These are phyloP conservation scores for Cinclus mexicanus DNA, from an alignment of 2,113 vertebrate species.

Conservation along the genomic window DNA sequence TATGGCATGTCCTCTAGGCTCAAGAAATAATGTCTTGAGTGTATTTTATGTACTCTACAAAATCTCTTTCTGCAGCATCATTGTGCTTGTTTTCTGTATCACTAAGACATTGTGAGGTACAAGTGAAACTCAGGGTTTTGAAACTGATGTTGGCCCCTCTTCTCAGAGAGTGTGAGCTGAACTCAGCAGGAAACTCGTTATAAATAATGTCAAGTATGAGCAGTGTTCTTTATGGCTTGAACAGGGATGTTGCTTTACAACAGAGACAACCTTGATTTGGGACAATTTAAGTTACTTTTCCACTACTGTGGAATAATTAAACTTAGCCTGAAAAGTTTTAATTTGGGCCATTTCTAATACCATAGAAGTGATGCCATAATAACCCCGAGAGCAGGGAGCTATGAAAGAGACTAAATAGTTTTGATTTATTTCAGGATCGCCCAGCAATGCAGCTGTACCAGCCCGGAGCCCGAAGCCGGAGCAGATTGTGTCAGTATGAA, in stretches of 20 bases:
- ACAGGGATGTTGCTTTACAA: not conserved
- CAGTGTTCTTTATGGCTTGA: not conserved
- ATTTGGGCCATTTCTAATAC: not conserved
- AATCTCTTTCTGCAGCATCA: not conserved
- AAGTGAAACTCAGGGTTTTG: not conserved
- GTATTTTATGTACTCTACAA: not conserved
- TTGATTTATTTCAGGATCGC: constrained; percentile 84
- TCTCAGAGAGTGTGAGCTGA: not conserved
- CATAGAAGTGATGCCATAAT: not conserved
- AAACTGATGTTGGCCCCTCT: not conserved
- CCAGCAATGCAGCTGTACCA: constrained; percentile 98
- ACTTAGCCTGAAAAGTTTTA: not conserved
- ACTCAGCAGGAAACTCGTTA: not conserved
- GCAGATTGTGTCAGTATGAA: constrained; percentile 70
- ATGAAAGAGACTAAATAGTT: constrained; percentile 9
- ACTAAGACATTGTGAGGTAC: not conserved
- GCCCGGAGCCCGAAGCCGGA: constrained; percentile 90
- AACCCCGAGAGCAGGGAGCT: not conserved
- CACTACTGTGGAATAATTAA: not conserved
- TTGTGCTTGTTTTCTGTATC: not conserved
- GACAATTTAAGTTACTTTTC: not conserved
- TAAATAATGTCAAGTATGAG: not conserved
- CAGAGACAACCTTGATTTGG: not conserved
- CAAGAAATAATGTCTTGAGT: not conserved
- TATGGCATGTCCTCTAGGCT: not conserved